phyloP scores from a whole-genome alignment of 1,140 invertebrate species.

The Trichogramma pretiosum region DNA sequence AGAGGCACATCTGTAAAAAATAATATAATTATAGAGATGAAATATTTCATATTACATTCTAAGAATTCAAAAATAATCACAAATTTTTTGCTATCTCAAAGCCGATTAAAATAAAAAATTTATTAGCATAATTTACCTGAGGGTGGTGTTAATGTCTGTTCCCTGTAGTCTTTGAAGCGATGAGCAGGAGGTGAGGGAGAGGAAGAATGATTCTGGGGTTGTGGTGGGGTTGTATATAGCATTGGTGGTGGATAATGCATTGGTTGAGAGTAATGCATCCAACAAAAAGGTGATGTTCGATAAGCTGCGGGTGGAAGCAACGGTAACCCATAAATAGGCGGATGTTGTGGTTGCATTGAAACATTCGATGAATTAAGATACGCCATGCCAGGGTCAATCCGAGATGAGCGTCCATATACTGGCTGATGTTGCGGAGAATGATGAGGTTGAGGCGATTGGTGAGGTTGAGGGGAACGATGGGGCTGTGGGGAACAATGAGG shows the following conservation, averaged over 20 bases:
- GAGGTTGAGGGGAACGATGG: neutral
- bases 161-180: slow-evolving; percentile 45
- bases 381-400: slow-evolving; percentile 36
- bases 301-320: slow-evolving; percentile 44
- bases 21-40: slow-evolving; percentile 3
- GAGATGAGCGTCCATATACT: slow-evolving; percentile 8
- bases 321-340: slow-evolving; percentile 38
- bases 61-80: too few species aligned
- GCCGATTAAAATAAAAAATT: too few species aligned
- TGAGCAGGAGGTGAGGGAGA: slow-evolving; percentile 36
- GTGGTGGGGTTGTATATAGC: slow-evolving; percentile 37
- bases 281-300: slow-evolving; percentile 39
- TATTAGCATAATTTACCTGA: slow-evolving; percentile 35
- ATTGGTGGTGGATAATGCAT: slow-evolving; percentile 43
- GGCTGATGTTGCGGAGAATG: slow-evolving; percentile 5
- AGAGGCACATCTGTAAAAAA: slow-evolving; percentile 43
- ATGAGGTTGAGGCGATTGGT: slow-evolving; percentile 7
- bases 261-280: slow-evolving; percentile 48
- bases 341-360: slow-evolving; percentile 36
- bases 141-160: slow-evolving; percentile 44
- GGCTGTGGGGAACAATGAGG: neutral
- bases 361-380: slow-evolving; percentile 19
- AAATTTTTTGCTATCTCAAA: too few species aligned
- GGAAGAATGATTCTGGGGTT: slow-evolving; percentile 32
- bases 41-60: neutral